A percentile compares a stretch with the other conserved stretches of the same genome.
These are phyloP conservation scores for Ceratina australensis DNA, from an alignment of 1,140 invertebrate species.

Conservation along the genomic window DNA sequence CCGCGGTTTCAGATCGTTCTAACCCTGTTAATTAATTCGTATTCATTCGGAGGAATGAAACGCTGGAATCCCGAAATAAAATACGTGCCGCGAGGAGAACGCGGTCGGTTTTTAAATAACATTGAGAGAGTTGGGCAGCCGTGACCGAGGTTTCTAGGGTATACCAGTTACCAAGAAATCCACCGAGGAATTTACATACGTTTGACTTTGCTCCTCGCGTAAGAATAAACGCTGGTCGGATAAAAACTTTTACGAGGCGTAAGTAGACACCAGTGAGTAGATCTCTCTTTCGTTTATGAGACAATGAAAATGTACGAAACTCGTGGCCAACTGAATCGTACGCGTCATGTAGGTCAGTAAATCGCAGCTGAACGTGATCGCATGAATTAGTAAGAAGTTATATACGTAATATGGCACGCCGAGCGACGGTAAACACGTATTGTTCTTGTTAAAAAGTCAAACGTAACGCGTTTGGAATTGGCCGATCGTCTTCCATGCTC, in stretches of 20 bases:
- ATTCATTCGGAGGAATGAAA: no score
- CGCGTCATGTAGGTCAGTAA: constrained; percentile 48
- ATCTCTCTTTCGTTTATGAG: not conserved
- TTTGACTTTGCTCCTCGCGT: no score
- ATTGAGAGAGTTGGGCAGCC: no score
- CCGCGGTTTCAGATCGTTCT: not conserved
- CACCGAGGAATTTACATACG: no score
- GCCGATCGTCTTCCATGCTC: not conserved
- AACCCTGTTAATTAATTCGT: not conserved
- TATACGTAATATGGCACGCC: no score
- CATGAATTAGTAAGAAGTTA: not conserved
- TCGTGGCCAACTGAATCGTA: constrained; percentile 33
- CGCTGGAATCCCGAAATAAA: not conserved
- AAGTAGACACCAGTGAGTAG: no score
- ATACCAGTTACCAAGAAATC: no score
- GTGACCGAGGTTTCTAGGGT: no score
- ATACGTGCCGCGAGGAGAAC: no score
- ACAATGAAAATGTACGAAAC: constrained; percentile 18
- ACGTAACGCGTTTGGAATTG: not conserved
- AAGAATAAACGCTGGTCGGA: no score
- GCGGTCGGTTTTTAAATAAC: no score
- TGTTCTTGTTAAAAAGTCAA: not conserved
- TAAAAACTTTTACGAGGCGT: no score
- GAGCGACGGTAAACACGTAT: constrained; percentile 2
- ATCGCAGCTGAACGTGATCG: constrained; percentile 32